Conservation (phyloP, 2,113 vertebrate species). For the Plecotus auritus region DNA sequence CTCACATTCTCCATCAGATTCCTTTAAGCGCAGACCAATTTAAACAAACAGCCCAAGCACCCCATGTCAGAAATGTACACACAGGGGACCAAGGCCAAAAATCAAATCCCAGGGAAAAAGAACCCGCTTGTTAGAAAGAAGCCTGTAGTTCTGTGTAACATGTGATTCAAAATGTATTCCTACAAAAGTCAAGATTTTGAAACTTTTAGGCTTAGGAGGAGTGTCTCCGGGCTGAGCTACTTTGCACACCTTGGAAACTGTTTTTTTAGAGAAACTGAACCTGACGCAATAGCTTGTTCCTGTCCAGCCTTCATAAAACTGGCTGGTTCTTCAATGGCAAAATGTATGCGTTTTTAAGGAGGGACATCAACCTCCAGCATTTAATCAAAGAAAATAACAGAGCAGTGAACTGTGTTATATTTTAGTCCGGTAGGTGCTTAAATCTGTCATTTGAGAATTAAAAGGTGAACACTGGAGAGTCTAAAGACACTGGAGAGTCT, state of each 20-base stretch:
- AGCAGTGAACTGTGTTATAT: not conserved
- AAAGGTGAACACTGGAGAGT: not conserved
- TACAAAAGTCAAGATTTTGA: not conserved
- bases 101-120: not conserved
- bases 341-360: not conserved
- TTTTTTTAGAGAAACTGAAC: not conserved
- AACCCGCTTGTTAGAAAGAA: not conserved
- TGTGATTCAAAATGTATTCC: not conserved
- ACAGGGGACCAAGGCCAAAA: not conserved
- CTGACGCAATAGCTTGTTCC: not conserved
- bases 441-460: not conserved
- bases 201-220: accelerated
- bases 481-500: not conserved
- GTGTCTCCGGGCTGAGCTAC: not conserved
- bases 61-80: not conserved
- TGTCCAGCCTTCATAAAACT: not conserved
- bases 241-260: not conserved
- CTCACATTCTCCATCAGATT: not conserved
- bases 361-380: not conserved
- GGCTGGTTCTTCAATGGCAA: not conserved
- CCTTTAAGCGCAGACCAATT: conserved; percentile 2
- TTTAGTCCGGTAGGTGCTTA: not conserved
- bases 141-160: not conserved
- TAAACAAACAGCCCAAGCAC: not conserved
- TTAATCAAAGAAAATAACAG: not conserved